Conservation (phyloP, 2,113 vertebrate species). For the Passer domesticus region DNA sequence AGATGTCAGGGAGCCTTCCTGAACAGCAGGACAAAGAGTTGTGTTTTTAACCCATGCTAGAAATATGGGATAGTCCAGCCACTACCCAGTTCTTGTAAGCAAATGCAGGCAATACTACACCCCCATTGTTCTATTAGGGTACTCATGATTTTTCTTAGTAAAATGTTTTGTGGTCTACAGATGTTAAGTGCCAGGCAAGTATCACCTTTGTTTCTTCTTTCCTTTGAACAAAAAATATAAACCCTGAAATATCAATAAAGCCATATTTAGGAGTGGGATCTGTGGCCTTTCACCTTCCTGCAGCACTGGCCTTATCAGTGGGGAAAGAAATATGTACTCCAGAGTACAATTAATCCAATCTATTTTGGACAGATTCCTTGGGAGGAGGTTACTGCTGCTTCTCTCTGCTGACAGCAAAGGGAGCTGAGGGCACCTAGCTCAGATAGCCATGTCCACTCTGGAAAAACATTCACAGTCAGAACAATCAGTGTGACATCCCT, state of each 20-base stretch:
- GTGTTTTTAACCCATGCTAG: background rate
- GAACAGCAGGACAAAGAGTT: background rate
- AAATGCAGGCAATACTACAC: background rate
- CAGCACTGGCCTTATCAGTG: background rate
- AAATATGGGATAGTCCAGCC: background rate
- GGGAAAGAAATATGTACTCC: background rate
- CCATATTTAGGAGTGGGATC: background rate
- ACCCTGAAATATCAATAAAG: background rate
- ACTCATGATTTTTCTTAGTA: background rate
- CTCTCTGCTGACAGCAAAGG: background rate
- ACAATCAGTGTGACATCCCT: background rate
- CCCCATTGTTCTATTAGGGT: background rate
- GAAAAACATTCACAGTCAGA: background rate
- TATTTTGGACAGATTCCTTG: background rate
- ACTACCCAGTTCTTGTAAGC: background rate
- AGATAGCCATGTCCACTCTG: background rate
- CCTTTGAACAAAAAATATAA: background rate
- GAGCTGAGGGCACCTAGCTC: background rate
- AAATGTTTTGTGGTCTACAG: background rate
- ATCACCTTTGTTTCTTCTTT: background rate
- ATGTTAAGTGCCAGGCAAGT: background rate
- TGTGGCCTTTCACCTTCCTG: background rate
- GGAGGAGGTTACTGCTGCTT: background rate
- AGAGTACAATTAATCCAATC: background rate
- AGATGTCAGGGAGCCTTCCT: background rate